Percentiles rank a stretch among this genome's conserved stretches.
These are phyloP conservation scores for Euplagia quadripunctaria DNA, from an alignment of 2,888 invertebrate species.

Conservation along the genomic window DNA sequence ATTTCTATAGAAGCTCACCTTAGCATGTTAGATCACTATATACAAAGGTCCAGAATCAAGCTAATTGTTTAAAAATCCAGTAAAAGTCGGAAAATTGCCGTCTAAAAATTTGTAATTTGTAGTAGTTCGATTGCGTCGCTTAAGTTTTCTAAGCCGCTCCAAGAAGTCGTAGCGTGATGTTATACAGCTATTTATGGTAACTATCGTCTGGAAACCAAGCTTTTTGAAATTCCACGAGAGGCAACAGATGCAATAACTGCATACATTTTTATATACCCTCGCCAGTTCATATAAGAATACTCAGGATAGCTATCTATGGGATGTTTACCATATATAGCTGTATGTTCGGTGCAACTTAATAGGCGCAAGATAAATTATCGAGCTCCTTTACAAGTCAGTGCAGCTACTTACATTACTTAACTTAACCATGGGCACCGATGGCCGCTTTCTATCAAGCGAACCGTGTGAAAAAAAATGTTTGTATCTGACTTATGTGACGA, in stretches of 20 bases:
- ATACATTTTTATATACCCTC: too few relatives aligned
- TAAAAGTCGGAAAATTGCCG: background rate
- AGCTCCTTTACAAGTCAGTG: background rate
- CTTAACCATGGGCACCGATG: background rate
- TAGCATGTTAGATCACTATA: constrained; percentile 13
- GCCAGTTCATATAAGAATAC: background rate
- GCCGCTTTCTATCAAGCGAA: background rate
- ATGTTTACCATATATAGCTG: background rate
- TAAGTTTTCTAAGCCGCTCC: background rate
- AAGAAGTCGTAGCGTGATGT: background rate
- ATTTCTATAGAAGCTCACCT: constrained; percentile 50
- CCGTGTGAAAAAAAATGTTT: too few relatives aligned
- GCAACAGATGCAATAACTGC: too few relatives aligned
- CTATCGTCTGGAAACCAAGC: background rate
- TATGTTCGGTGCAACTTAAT: background rate
- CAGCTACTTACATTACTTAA: too few relatives aligned
- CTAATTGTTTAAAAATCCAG: too few relatives aligned
- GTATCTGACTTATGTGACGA: too few relatives aligned
- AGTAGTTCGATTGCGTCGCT: too few relatives aligned
- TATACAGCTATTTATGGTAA: too few relatives aligned
- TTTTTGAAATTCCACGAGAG: background rate
- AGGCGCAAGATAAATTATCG: too few relatives aligned
- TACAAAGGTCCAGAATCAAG: background rate
- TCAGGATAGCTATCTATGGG: background rate
- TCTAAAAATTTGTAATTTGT: background rate